These are phyloP conservation scores for Leucozona laternaria DNA, from an alignment of 2,888 invertebrate species.

Conservation along the genomic window DNA sequence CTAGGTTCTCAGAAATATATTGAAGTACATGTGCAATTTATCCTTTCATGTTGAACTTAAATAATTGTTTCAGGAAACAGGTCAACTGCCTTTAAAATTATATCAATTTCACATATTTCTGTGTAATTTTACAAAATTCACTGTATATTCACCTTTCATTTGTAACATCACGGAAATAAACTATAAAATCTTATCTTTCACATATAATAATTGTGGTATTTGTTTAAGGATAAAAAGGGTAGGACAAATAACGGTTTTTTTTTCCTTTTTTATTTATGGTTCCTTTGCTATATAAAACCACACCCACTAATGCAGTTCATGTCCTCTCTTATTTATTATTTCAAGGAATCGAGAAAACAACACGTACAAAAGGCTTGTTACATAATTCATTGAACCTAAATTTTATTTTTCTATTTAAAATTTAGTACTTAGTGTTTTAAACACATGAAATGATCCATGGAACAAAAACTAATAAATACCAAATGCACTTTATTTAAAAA, in stretches of 20 bases:
- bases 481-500: background rate
- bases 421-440: background rate
- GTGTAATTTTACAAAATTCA: background rate
- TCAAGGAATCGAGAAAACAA: background rate
- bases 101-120: background rate
- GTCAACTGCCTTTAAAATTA: background rate
- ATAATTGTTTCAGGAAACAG: too few species aligned
- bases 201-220: background rate
- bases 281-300: background rate
- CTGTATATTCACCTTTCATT: background rate
- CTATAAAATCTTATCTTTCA: constrained; percentile 11
- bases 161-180: background rate
- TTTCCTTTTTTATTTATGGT: background rate
- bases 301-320: constrained; percentile 8
- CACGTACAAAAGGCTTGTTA: background rate
- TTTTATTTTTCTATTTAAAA: constrained; percentile 4
- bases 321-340: background rate
- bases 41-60: too few species aligned
- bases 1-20: too few species aligned
- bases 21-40: too few species aligned
- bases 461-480: background rate
- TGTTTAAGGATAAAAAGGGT: background rate
- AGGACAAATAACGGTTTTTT: background rate
- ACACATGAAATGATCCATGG: background rate
- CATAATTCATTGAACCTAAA: constrained; percentile 9